Percentiles rank a stretch among this genome's conserved stretches.
These are phyloP conservation scores for Sclerurus mexicanus DNA, from an alignment of 2,113 vertebrate species.

Conservation along the genomic window DNA sequence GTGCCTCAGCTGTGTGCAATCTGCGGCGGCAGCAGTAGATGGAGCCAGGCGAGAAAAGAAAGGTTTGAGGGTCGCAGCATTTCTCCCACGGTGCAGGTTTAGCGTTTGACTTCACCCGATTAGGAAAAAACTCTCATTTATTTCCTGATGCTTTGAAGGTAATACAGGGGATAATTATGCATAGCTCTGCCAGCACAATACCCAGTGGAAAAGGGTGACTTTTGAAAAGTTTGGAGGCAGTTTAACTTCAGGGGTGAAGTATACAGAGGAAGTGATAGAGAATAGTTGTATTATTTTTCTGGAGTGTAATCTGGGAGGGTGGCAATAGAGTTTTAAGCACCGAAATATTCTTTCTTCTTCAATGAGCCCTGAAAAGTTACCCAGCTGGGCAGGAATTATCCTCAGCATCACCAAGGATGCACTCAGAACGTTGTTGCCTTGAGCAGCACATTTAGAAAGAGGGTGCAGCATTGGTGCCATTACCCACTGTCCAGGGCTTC, in stretches of 20 bases:
- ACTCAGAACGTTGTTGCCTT: fast-evolving
- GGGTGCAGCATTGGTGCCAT: background rate
- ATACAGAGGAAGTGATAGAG: background rate
- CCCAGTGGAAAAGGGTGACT: background rate
- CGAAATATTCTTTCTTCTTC: background rate
- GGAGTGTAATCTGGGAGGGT: background rate
- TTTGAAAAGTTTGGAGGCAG: background rate
- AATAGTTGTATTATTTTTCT: background rate
- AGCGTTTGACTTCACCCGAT: background rate
- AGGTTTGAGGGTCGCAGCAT: background rate
- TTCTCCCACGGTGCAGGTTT: conserved; percentile 5
- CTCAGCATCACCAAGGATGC: background rate
- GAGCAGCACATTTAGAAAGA: background rate
- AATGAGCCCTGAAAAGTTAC: background rate
- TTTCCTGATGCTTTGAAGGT: background rate
- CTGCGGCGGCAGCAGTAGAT: conserved; percentile 22
- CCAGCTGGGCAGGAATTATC: background rate
- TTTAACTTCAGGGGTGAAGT: background rate
- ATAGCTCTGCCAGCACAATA: background rate
- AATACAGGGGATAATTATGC: background rate
- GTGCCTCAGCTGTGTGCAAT: background rate
- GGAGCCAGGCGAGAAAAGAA: conserved; percentile 62
- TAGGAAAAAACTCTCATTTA: background rate
- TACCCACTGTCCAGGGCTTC: background rate
- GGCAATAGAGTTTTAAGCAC: background rate